Evolutionary conservation across 2,797 vertebrate species (phyloP), one percentile per base, ranked within the genome.

Genomic region (Apodemus agrarius): DNA sequence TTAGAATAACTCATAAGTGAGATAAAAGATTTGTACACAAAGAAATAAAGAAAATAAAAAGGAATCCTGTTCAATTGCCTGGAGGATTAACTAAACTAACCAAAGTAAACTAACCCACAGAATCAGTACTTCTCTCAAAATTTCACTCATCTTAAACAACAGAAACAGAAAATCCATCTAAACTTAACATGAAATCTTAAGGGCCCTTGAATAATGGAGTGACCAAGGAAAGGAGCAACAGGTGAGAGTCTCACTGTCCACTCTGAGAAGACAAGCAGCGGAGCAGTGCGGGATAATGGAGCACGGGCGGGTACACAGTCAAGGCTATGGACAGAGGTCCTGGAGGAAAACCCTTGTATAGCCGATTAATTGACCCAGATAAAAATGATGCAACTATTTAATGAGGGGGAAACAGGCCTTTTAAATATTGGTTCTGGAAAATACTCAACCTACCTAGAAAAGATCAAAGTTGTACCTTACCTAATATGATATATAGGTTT

Each of bases 1-100:
- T 49, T 31, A 19, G 8, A 92, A 82, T 89, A 89, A 65, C 61
- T 49, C 83, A n/a, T n/a, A 43, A 46, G 17, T 65, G 43, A 49
- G 43, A 85, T 34, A 63, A 95, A 92, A 96, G 43, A 76, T 31
- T 59, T 85, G 13, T 57, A 81, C 21, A 59, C 13, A 91, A 92
- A 49, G 90, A 57, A 94, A 85, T n/a, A 83, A 34, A 76, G 14
- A 92, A 94, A 75, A 65, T 2, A 14, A 89, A 89, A 88, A 88
- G 29, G 72, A 92, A 80, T 65, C 31, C 24, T 59, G 14, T 34
- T 82, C 61, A 91, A 22, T 29, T 72, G 54, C 63, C 14, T 59
- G 6, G 54, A 90, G 92, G 19, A 87, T 29, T 85, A 65, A 22
- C 16, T 59, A 91, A 26, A 85, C 26, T n/a, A 69, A 94, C n/a